phyloP scores from a whole-genome alignment of 2,888 invertebrate genomes.

The Drosophila picticornis region DNA sequence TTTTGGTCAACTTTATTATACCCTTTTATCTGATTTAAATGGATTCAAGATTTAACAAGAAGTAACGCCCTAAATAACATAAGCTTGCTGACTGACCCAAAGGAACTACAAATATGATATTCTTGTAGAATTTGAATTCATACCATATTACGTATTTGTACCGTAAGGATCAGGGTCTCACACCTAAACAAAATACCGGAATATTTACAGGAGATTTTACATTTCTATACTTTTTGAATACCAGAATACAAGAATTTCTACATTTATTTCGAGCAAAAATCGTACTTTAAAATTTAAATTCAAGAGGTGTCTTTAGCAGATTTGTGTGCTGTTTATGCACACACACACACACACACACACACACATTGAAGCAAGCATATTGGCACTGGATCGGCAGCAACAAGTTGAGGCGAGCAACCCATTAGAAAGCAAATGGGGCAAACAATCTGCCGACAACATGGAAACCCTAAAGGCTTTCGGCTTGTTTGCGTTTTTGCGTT shows the following conservation, averaged over 20 bases:
- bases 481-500: conserved; percentile 9
- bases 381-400: conserved; percentile 30
- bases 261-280: background rate
- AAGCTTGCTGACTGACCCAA: background rate
- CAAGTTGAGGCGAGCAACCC: conserved; percentile 44
- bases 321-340: background rate
- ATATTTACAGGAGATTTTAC: background rate
- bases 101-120: background rate
- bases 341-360: background rate
- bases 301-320: background rate
- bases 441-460: conserved; percentile 15
- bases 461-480: conserved; percentile 19
- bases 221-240: background rate
- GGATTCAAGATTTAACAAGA: background rate
- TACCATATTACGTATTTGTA: background rate
- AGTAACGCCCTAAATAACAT: background rate
- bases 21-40: background rate
- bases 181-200: background rate
- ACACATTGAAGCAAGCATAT: background rate
- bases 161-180: background rate
- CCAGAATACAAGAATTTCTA: background rate
- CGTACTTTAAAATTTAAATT: background rate
- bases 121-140: background rate
- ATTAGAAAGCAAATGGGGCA: conserved; percentile 39
- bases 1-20: background rate